Base-by-base conservation (phyloP, 2,113 vertebrate species). In the Charadrius vociferus region DNA sequence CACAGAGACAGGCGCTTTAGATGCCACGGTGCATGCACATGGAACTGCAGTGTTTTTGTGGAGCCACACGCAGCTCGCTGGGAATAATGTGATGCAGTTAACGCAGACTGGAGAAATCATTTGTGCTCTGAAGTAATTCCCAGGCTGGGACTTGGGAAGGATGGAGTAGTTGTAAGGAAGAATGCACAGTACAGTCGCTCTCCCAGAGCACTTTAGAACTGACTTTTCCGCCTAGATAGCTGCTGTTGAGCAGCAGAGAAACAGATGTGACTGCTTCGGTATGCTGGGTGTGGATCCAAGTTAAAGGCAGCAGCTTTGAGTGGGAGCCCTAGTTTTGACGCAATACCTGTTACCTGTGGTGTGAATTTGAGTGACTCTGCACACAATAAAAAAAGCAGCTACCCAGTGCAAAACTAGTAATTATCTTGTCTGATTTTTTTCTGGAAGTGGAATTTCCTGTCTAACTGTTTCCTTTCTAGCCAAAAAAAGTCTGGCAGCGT, bases 1-100 rank as follows among this genome's bases (percentile, higher is more conserved):
- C 37, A 7, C 10, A 45, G 72, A 39, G n/a, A 27, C 52, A 66
- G 56, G 41, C 27, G 3, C 32, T 74, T 19, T 0, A 22, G 59
- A 10, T 65, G 50, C 26, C 1, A 1, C 23, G 18, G 58, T 22
- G 39, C 30, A 56, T 50, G 36, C 12, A 2, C 0, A 1, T 27
- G 36, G n/a, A 72, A 41, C 39, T 7, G 6, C 1, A 1, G 32
- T 55, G 27, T 73, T 32, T 23, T 79, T 18, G 65, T 68, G 36
- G n/a, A 63, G 49, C 73, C 27, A 9, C 15, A 12, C 13, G 7
- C 10, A 6, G 30, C 30, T 65, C 4, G 0, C 9, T 22, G 34
- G 41, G 34, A 73, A 41, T 63, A 17, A 17, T 7, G 36, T 4
- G 62, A 17, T 58, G 5, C 14, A 52, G 17, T 62, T 61, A 80